A percentile compares a stretch with the other conserved stretches of the same genome.
These are phyloP conservation scores for Gymnodraco acuticeps DNA, from an alignment of 2,797 vertebrate species.

Conservation along the genomic window DNA sequence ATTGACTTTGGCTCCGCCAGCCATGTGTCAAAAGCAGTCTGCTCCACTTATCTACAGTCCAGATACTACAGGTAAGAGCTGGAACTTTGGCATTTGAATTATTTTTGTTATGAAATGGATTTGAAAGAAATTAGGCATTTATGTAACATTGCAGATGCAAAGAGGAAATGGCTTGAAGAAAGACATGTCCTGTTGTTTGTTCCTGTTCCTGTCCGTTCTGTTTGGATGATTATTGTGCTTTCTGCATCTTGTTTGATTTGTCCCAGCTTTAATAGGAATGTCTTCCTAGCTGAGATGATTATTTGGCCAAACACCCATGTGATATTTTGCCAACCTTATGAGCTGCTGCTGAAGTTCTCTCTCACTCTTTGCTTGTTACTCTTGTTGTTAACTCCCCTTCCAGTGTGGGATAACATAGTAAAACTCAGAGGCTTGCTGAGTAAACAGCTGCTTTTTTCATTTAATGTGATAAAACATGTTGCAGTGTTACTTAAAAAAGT, in stretches of 20 bases:
- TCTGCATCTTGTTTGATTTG: conserved; percentile 53
- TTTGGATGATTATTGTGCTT: conserved; percentile 34
- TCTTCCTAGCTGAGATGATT: conserved; percentile 58
- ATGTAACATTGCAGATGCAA: background rate
- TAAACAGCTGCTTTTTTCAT: conserved; percentile 64
- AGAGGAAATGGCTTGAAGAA: background rate
- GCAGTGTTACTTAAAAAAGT: conserved; percentile 63
- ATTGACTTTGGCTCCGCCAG: conserved; percentile 99
- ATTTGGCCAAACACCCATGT: conserved; percentile 52
- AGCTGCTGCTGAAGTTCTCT: conserved; percentile 39
- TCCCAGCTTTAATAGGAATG: conserved; percentile 53
- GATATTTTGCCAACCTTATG: conserved; percentile 42
- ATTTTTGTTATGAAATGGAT: background rate
- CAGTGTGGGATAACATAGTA: conserved; percentile 43
- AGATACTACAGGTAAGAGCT: conserved; percentile 97
- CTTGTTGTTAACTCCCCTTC: conserved; percentile 27
- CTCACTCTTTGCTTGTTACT: conserved; percentile 38
- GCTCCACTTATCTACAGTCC: conserved; percentile 98
- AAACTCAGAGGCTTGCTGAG: conserved; percentile 58
- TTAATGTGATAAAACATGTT: conserved; percentile 68
- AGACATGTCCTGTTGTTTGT: conserved; percentile 4
- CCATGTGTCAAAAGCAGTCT: conserved; percentile 98
- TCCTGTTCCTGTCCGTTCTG: conserved; percentile 15
- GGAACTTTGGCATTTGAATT: background rate
- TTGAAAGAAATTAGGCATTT: background rate